These are phyloP conservation scores for Microtus montanus DNA, from an alignment of 2,113 vertebrate genomes.

Conservation along the genomic window DNA sequence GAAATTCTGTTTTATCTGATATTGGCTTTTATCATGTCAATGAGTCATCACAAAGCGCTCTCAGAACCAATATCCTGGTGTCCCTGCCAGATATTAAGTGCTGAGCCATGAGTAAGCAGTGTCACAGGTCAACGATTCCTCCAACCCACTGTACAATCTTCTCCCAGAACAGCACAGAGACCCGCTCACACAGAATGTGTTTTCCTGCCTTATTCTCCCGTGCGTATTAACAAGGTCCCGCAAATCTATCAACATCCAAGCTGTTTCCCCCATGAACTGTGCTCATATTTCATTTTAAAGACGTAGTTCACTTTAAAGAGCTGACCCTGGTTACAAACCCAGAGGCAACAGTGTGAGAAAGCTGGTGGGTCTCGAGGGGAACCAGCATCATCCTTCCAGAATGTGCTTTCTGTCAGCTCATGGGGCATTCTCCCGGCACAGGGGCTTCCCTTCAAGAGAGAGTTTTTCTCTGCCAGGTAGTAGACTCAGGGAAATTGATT, in stretches of 20 bases:
- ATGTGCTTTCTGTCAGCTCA: neutral
- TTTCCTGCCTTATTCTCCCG: neutral
- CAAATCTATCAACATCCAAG: neutral
- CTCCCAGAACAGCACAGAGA: neutral
- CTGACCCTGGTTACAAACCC: neutral
- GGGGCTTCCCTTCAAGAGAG: neutral
- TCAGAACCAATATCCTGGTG: neutral
- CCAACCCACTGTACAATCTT: neutral
- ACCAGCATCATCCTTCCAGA: neutral
- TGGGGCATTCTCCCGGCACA: neutral
- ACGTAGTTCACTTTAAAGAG: neutral
- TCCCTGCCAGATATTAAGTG: neutral
- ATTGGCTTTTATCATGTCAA: neutral
- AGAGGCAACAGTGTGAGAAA: neutral
- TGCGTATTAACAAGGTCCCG: neutral
- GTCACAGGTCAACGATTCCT: neutral
- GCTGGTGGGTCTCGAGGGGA: neutral
- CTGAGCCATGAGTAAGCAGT: neutral
- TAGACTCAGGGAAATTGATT: neutral
- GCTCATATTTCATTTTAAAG: neutral
- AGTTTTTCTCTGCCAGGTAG: neutral
- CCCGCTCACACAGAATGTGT: neutral
- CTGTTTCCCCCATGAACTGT: neutral
- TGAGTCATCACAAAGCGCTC: neutral
- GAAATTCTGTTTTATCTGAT: slow-evolving; percentile 11